A percentile compares a stretch with the other conserved stretches of the same genome.
phyloP scores from a whole-genome alignment of 2,888 invertebrate genomes.

The Synanthedon andrenaeformis region DNA sequence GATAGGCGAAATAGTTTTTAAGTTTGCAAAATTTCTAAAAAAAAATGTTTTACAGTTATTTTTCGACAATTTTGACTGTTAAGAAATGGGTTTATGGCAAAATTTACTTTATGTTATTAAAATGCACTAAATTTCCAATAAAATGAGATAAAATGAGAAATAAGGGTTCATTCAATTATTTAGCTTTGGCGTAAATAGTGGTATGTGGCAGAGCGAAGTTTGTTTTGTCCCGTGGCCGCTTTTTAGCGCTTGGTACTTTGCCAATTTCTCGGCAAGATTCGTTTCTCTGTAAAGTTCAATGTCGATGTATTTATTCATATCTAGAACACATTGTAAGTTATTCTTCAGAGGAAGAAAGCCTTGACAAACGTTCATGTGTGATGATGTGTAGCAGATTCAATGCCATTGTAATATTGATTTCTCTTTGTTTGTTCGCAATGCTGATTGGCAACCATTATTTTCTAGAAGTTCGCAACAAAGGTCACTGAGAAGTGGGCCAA shows the following conservation, averaged over 20 bases:
- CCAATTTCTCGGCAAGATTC: slow-evolving; percentile 43
- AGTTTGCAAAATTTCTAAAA: too few relatives aligned
- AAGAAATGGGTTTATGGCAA: too few relatives aligned
- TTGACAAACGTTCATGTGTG: background rate
- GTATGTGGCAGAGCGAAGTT: background rate
- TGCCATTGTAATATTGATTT: background rate
- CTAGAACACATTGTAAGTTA: background rate
- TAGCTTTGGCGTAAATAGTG: too few relatives aligned
- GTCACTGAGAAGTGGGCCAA: slow-evolving; percentile 61
- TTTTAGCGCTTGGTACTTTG: slow-evolving; percentile 38
- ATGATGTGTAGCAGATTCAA: background rate
- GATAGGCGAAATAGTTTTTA: too few relatives aligned
- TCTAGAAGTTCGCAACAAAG: slow-evolving; percentile 49
- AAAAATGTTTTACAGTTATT: too few relatives aligned
- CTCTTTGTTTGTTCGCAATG: background rate
- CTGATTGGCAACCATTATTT: slow-evolving; percentile 7
- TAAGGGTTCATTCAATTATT: too few relatives aligned
- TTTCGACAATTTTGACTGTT: too few relatives aligned
- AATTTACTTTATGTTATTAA: too few relatives aligned
- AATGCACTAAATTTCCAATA: too few relatives aligned
- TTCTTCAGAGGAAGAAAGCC: background rate
- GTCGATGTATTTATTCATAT: slow-evolving; percentile 20
- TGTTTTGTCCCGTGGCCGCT: background rate
- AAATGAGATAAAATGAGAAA: too few relatives aligned
- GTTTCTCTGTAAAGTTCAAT: slow-evolving; percentile 45